These are phyloP conservation scores for Phalacrocorax carbo DNA, from an alignment of 2,113 vertebrate species.

Conservation along the genomic window DNA sequence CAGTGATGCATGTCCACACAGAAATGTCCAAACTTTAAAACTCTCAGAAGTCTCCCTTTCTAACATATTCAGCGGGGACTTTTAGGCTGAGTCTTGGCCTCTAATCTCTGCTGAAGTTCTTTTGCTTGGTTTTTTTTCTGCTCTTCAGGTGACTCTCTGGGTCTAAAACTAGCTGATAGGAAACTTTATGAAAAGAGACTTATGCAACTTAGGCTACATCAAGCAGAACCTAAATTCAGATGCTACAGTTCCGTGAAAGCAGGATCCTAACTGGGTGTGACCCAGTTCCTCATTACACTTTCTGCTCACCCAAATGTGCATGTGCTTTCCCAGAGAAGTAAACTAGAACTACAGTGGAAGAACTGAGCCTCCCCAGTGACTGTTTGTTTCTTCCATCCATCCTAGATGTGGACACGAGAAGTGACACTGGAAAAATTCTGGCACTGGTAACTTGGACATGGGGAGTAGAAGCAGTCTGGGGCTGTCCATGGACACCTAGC, in stretches of 20 bases:
- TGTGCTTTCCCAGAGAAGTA: not conserved
- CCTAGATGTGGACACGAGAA: not conserved
- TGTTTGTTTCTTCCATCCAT: not conserved
- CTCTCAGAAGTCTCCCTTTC: not conserved
- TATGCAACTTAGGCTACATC: not conserved
- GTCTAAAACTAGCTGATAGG: not conserved
- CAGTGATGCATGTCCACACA: not conserved
- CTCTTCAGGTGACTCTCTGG: not conserved
- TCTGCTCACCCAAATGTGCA: not conserved
- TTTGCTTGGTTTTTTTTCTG: not conserved
- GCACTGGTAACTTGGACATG: not conserved
- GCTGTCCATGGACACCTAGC: not conserved
- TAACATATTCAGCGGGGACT: not conserved
- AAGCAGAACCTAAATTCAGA: not conserved
- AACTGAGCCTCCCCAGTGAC: not conserved
- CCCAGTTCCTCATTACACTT: not conserved
- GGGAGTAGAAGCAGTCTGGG: not conserved
- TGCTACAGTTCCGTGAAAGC: not conserved
- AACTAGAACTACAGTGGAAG: not conserved
- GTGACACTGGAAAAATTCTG: not conserved
- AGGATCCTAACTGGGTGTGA: not conserved
- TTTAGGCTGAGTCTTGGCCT: not conserved
- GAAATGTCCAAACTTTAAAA: not conserved
- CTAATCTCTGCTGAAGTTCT: not conserved
- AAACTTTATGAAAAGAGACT: not conserved